Percentiles rank a stretch among this genome's conserved stretches.
phyloP scores from a whole-genome alignment of 2,113 vertebrate genomes.

The Ia io region DNA sequence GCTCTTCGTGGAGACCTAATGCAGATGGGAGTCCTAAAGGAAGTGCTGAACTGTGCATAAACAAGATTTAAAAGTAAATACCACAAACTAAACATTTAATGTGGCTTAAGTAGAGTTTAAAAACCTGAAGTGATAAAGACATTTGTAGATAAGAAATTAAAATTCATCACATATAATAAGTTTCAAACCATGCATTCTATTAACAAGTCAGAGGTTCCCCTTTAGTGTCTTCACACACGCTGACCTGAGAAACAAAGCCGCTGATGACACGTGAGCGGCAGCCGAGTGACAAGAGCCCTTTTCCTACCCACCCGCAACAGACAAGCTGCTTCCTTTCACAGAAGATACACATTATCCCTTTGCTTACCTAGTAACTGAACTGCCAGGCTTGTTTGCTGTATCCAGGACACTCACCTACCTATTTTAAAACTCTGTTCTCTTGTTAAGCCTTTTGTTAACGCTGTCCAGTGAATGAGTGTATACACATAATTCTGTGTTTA shows the following conservation, averaged over 20 bases:
- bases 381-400: background rate
- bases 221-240: background rate
- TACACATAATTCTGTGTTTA: background rate
- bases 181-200: background rate
- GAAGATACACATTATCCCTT: slow-evolving; percentile 17
- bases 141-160: background rate
- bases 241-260: background rate
- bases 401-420: slow-evolving; percentile 14
- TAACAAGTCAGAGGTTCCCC: background rate
- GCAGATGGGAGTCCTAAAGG: background rate
- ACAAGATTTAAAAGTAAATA: background rate
- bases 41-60: background rate
- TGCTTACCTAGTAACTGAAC: background rate
- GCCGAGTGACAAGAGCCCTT: background rate
- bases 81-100: background rate
- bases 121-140: background rate
- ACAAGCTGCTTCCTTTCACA: slow-evolving; percentile 33
- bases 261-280: background rate
- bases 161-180: background rate
- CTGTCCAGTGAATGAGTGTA: background rate
- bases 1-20: background rate
- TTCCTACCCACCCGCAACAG: slow-evolving; percentile 3
- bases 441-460: background rate
- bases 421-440: background rate
- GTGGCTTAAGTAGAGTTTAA: background rate